Base-by-base conservation (phyloP, 2,888 invertebrate species). In the Coleophora flavipennella region DNA sequence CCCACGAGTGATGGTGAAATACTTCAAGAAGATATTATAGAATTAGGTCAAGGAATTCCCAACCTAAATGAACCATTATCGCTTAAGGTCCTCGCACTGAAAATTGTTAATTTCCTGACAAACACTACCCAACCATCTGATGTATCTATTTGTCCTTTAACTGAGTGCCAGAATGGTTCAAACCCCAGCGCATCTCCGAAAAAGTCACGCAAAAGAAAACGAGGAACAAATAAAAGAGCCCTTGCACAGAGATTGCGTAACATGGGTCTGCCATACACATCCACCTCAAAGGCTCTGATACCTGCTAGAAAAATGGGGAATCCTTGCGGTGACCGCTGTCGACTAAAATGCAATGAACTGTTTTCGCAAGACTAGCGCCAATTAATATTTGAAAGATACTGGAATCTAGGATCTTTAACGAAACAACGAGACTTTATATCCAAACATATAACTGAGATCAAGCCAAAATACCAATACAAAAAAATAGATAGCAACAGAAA, bases 401-500 rank as follows among this genome's bases (percentile, higher is more conserved):
- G 44, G 41, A 12, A 35, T 11, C 36, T 41, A 39, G 44, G 33
- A 2, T 36, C 36, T 10, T 27, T 44, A 13, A 14, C 31, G n/a
- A 33, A 33, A 34, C 41, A 44, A 36, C 36, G 44, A 33, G 44
- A 41, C 33, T 44, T 35, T 35, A 44, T 44, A 36, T 39, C 44
- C 13, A 36, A 35, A 28, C 13, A 39, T 28, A 44, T 44, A 13
- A 37, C 36, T 25, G 35, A 41, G 14, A 38, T 44, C 31, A 41
- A 41, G 13, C 44, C 41, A 11, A 44, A 41, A 34, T 44, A 41
- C 28, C 41, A 44, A 39, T 44, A 41, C 26, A 44, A 41, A 37
- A 41, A 28, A 38, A 37, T 42, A n/a, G 31, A 38, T 35, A 38
- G 31, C 27, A 44, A 43, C 27, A 44, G 43, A 40, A 38, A 35